phyloP scores from a whole-genome alignment of 2,113 vertebrate genomes.

The Xiphophorus hellerii region DNA sequence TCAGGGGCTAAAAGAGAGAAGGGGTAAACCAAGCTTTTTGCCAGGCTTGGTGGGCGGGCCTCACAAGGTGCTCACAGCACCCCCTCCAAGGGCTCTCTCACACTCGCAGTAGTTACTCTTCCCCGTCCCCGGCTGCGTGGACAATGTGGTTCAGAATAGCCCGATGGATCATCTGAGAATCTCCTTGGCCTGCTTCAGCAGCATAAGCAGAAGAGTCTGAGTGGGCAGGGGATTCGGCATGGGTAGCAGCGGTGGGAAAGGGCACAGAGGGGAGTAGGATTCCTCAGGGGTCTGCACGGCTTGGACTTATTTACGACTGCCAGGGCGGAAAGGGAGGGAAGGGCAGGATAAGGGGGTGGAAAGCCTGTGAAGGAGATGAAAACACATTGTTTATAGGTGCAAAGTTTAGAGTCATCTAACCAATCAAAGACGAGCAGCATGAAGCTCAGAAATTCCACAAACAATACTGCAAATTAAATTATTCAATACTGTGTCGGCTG shows the following conservation, averaged over 20 bases:
- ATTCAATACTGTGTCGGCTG: slow-evolving; percentile 36
- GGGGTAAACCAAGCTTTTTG: slow-evolving; percentile 64
- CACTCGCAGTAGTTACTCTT: slow-evolving; percentile 59
- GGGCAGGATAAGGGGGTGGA: slow-evolving; percentile 41
- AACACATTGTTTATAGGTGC: slow-evolving; percentile 43
- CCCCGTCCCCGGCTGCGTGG: slow-evolving; percentile 47
- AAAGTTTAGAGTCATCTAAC: not conserved
- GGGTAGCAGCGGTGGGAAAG: slow-evolving; percentile 22
- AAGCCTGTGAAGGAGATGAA: slow-evolving; percentile 58
- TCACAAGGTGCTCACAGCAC: slow-evolving; percentile 55
- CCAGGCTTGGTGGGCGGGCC: slow-evolving; percentile 70
- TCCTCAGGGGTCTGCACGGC: slow-evolving; percentile 54
- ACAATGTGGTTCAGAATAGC: slow-evolving; percentile 52
- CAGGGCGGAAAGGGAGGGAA: slow-evolving; percentile 34
- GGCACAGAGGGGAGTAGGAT: slow-evolving; percentile 28
- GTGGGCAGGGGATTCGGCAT: slow-evolving; percentile 23
- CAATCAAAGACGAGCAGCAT: not conserved
- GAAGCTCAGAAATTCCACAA: not conserved
- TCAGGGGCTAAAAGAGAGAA: slow-evolving; percentile 68
- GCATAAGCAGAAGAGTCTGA: slow-evolving; percentile 34
- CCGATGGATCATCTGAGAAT: slow-evolving; percentile 72
- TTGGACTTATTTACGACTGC: slow-evolving; percentile 65
- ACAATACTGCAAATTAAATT: slow-evolving; percentile 36
- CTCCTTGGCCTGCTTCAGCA: slow-evolving; percentile 50
- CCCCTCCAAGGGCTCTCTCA: slow-evolving; percentile 46